Evolutionary conservation across 2,888 invertebrate species (phyloP).

Genomic region (Congeria kusceri): DNA sequence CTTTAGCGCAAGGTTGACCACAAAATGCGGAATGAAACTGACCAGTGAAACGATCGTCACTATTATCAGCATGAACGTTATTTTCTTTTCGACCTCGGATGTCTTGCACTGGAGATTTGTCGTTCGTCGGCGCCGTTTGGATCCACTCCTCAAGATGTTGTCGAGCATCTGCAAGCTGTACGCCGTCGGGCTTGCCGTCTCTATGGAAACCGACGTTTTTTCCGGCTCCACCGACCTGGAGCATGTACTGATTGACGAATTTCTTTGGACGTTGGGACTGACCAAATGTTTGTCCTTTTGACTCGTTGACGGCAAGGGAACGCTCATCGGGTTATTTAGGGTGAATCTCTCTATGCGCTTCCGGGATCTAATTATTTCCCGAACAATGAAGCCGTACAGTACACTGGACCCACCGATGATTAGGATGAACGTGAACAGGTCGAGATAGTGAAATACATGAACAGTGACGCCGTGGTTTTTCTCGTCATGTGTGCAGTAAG

Average conservation of each 20-base stretch:
- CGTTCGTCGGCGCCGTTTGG: neutral
- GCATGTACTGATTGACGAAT: neutral
- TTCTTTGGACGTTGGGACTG: neutral
- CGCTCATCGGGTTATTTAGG: too few species aligned
- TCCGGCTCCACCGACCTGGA: neutral
- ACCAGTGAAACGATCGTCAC: neutral
- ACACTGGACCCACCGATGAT: neutral
- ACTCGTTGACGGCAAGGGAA: too few species aligned
- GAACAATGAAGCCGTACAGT: neutral
- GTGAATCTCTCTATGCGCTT: too few species aligned
- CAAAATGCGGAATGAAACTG: neutral
- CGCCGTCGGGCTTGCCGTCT: neutral
- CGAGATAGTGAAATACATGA: neutral
- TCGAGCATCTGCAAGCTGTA: too few species aligned
- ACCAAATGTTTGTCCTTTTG: too few species aligned
- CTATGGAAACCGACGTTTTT: neutral
- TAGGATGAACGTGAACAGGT: neutral
- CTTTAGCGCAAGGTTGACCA: neutral
- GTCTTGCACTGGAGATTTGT: neutral
- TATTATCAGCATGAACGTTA: neutral
- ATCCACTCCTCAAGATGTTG: neutral
- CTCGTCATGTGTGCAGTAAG: neutral
- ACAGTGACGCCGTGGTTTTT: neutral
- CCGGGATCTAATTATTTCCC: too few species aligned
- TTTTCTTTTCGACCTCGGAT: neutral